A percentile compares a stretch with the other conserved stretches of the same genome.
Conservation (phyloP, 2,113 vertebrate genomes). For the Pavo muticus region DNA sequence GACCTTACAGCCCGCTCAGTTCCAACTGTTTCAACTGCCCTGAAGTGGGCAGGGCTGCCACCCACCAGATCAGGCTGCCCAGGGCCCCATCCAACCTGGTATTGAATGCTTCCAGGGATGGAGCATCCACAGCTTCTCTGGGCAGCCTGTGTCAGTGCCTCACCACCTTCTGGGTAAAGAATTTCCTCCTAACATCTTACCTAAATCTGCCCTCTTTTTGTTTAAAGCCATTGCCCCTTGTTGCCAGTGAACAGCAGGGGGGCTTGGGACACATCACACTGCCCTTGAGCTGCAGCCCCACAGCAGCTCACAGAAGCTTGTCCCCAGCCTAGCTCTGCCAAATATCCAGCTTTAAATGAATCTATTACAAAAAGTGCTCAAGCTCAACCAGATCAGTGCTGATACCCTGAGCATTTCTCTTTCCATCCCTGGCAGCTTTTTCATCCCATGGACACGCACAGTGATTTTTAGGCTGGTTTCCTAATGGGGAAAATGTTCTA, state of each 20-base stretch:
- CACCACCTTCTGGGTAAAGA: not conserved
- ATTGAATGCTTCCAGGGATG: not conserved
- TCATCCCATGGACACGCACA: rapidly evolving
- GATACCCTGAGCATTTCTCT: not conserved
- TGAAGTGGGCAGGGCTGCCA: not conserved
- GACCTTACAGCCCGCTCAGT: not conserved
- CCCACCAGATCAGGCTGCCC: not conserved
- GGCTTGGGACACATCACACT: not conserved
- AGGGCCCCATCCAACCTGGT: not conserved
- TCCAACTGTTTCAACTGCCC: not conserved
- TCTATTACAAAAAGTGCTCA: not conserved
- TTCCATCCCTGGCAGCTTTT: not conserved
- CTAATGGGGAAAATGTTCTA: not conserved
- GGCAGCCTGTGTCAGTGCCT: not conserved
- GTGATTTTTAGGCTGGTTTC: not conserved
- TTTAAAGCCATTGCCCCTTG: not conserved
- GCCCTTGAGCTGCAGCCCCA: not conserved
- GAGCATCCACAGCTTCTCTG: not conserved
- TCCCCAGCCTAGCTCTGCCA: not conserved
- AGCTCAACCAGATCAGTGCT: not conserved
- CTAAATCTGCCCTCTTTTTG: not conserved
- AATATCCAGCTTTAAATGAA: not conserved
- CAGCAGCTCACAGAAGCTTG: rapidly evolving
- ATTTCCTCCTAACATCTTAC: not conserved
- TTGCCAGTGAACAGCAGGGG: not conserved